Evolutionary conservation across 2,797 vertebrate genomes (phyloP).

Genomic region (Hydrophis major): DNA sequence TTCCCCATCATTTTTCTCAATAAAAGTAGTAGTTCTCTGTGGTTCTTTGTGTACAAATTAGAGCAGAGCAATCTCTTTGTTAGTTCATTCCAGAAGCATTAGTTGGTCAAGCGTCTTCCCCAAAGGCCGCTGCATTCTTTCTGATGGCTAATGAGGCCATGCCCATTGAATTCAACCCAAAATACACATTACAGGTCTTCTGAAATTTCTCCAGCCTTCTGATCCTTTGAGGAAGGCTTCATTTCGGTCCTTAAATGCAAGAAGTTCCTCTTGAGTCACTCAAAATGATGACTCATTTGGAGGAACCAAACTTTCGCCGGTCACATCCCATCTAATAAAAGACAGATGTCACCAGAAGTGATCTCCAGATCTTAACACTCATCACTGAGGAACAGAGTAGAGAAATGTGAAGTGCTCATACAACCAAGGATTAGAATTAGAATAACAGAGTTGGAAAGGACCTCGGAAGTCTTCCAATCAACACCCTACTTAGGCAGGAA

Average conservation of each 20-base stretch:
- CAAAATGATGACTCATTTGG: background rate
- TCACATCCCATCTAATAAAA: background rate
- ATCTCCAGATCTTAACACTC: background rate
- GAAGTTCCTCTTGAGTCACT: background rate
- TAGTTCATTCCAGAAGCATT: background rate
- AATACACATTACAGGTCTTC: background rate
- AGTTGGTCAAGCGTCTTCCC: background rate
- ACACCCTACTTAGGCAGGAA: no score
- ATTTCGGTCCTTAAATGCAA: background rate
- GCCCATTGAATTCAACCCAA: background rate
- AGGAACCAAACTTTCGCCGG: background rate
- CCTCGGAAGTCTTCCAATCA: no score
- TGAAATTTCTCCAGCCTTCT: background rate
- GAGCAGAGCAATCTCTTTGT: background rate
- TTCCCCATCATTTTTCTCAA: background rate
- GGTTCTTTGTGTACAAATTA: background rate
- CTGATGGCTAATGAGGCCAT: background rate
- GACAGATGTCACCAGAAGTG: background rate
- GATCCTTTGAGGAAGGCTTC: background rate
- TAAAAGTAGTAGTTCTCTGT: background rate
- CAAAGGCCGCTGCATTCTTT: background rate
- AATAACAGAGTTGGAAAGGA: no score
- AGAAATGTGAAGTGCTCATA: background rate
- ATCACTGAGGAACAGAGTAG: background rate
- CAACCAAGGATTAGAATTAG: background rate